Conservation (phyloP, 2,113 vertebrate species). For the Psilopsiagon aymara region DNA sequence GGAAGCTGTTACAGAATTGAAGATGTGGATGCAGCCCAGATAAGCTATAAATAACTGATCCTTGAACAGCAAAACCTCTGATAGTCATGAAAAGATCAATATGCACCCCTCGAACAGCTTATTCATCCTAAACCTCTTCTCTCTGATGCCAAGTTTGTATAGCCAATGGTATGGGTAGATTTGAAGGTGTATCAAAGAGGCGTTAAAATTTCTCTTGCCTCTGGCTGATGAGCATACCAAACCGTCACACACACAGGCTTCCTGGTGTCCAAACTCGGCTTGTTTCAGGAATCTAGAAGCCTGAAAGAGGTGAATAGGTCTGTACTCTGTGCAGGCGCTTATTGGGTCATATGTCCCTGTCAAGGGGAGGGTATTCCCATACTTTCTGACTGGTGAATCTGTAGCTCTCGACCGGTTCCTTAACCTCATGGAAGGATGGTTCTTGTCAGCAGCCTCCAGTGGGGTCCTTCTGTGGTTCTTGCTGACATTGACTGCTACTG, state of each 20-base stretch:
- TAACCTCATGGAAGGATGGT: background rate
- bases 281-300: background rate
- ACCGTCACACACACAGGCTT: background rate
- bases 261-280: background rate
- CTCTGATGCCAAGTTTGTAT: background rate
- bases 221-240: background rate
- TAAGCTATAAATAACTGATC: conserved; percentile 53
- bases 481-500: fast-evolving
- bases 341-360: background rate
- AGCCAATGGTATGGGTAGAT: background rate
- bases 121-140: background rate
- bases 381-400: background rate
- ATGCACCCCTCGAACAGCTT: background rate
- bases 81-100: background rate
- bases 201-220: background rate
- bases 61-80: background rate
- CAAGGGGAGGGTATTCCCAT: background rate
- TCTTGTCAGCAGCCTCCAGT: background rate
- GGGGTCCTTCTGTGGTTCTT: background rate
- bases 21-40: conserved; percentile 45
- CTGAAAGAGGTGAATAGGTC: background rate
- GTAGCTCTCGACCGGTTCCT: background rate
- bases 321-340: background rate
- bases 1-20: conserved; percentile 46
- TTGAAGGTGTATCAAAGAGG: background rate